A percentile compares a stretch with the other conserved stretches of the same genome.
These are phyloP conservation scores for Nymphalis polychloros DNA, from an alignment of 2,888 invertebrate genomes.

Conservation along the genomic window DNA sequence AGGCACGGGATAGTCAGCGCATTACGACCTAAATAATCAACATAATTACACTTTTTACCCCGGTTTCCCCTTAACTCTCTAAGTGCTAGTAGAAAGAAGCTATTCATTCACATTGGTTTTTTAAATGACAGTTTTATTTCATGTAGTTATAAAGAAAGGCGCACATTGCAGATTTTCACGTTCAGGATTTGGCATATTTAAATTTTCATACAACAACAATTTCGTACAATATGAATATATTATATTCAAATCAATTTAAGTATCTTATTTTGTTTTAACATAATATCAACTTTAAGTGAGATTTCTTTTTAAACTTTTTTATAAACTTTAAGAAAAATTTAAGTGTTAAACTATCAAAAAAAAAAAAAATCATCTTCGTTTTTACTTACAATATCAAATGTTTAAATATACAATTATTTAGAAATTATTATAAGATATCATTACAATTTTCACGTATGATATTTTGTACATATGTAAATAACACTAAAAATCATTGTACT, in stretches of 20 bases:
- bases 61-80: slow-evolving; percentile 68
- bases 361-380: no score
- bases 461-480: not conserved
- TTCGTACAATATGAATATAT: not conserved
- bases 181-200: not conserved
- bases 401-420: no score
- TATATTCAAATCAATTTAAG: no score
- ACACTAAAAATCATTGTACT: not conserved
- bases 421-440: no score
- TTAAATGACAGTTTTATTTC: slow-evolving; percentile 47
- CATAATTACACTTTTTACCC: slow-evolving; percentile 81
- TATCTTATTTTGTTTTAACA: not conserved
- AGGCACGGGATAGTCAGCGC: slow-evolving; percentile 73
- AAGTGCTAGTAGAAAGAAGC: slow-evolving; percentile 69
- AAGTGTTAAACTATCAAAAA: no score
- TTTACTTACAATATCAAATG: no score
- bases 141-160: slow-evolving; percentile 19
- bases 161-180: slow-evolving; percentile 2
- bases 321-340: no score
- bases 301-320: no score
- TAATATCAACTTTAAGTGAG: no score
- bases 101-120: slow-evolving; percentile 53
- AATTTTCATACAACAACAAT: no score
- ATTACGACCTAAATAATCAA: slow-evolving; percentile 82
- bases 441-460: no score